A percentile compares a stretch with the other conserved stretches of the same genome.
Conservation (phyloP, 2,797 vertebrate species). For the Melanotaenia trifasciata region DNA sequence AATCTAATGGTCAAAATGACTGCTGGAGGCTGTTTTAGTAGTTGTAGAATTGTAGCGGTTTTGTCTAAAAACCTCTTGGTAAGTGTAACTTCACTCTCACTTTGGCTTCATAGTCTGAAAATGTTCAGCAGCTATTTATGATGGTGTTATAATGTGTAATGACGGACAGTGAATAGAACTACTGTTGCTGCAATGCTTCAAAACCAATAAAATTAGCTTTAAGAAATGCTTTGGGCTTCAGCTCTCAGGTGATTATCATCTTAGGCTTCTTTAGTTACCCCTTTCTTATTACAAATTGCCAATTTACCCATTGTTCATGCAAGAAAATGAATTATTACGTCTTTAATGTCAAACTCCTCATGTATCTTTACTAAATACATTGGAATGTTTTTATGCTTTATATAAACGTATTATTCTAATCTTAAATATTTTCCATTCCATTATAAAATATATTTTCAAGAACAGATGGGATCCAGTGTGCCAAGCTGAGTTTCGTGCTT, state of each 20-base stretch:
- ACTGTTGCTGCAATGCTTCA: not conserved
- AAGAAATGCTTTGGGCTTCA: not conserved
- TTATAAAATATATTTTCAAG: slow-evolving; percentile 27
- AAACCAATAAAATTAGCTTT: not conserved
- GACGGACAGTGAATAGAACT: not conserved
- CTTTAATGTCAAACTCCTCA: not conserved
- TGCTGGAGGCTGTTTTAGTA: too few species aligned
- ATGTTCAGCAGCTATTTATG: not conserved
- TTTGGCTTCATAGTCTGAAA: not conserved
- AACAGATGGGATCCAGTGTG: slow-evolving; percentile 54
- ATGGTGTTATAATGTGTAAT: not conserved
- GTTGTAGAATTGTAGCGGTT: too few species aligned
- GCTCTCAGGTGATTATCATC: not conserved
- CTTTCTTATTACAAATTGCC: not conserved
- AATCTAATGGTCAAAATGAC: too few species aligned
- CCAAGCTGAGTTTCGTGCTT: slow-evolving; percentile 61
- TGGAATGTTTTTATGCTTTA: not conserved
- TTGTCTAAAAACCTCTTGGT: too few species aligned
- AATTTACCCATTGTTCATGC: not conserved
- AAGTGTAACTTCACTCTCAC: not conserved
- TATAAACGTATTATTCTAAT: not conserved
- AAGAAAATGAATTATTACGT: not conserved
- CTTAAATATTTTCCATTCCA: not conserved
- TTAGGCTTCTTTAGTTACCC: not conserved
- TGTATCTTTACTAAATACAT: not conserved